Evolutionary conservation across 2,888 invertebrate genomes (phyloP).

Genomic region (Cenopis cana): DNA sequence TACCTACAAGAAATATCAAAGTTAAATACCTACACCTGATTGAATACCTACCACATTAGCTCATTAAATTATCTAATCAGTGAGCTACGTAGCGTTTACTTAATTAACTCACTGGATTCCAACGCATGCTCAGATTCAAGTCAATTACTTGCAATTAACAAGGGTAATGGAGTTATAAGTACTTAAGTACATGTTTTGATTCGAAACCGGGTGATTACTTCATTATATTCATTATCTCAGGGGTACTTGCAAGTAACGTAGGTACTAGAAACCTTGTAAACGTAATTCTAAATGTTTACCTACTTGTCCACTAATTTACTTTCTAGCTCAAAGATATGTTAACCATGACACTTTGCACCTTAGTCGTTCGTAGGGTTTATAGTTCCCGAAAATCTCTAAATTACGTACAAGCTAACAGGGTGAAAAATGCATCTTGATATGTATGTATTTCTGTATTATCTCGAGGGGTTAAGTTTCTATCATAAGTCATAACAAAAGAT

Average conservation of each 20-base stretch:
- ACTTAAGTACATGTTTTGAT: neutral
- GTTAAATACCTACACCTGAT: slow-evolving; percentile 2
- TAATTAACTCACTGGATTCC: slow-evolving; percentile 11
- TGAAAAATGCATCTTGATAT: no score
- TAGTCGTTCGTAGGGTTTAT: no score
- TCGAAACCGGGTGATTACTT: neutral
- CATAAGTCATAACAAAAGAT: no score
- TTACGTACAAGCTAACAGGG: no score
- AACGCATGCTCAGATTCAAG: slow-evolving; percentile 7
- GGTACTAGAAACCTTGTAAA: no score
- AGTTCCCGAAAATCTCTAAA: no score
- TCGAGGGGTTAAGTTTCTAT: no score
- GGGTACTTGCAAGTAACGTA: neutral
- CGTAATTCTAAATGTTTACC: no score
- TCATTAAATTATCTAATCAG: slow-evolving; percentile 16
- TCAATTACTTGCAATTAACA: slow-evolving; percentile 9
- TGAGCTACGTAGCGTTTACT: slow-evolving; percentile 6
- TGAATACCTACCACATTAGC: slow-evolving; percentile 1
- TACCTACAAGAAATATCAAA: neutral
- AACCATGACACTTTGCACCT: no score
- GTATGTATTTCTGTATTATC: no score
- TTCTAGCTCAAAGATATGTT: no score
- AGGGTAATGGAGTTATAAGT: slow-evolving; percentile 8
- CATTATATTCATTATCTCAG: neutral
- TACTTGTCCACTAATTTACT: no score